Percentiles rank a stretch among this genome's conserved stretches.
phyloP scores from a whole-genome alignment of 2,113 vertebrate species.

The Suncus etruscus region DNA sequence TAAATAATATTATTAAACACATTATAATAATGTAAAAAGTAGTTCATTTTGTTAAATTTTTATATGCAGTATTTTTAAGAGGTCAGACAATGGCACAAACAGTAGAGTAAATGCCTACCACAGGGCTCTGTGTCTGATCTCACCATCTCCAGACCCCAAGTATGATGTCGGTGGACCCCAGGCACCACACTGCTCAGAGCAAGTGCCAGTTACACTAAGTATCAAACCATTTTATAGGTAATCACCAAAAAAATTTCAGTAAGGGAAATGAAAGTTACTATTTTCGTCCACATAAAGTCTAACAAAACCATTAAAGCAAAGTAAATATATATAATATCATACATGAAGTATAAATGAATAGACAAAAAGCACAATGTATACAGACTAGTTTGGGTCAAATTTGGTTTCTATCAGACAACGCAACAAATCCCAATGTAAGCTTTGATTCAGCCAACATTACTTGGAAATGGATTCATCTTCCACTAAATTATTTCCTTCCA shows the following conservation, averaged over 20 bases:
- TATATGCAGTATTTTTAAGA: conserved; percentile 51
- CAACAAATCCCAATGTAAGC: conserved; percentile 65
- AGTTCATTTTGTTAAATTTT: conserved; percentile 51
- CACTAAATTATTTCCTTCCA: conserved; percentile 75
- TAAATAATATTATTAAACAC: neutral
- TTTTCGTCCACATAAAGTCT: conserved; percentile 34
- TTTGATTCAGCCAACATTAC: conserved; percentile 57
- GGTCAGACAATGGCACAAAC: too few species aligned
- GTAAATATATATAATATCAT: neutral
- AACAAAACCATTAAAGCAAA: conserved; percentile 59
- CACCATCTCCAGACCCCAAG: too few species aligned
- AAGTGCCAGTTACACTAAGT: too few species aligned
- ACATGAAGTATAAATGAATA: conserved; percentile 6
- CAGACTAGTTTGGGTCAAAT: conserved; percentile 65
- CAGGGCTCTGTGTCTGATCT: too few species aligned
- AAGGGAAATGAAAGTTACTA: conserved; percentile 21
- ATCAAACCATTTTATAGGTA: neutral
- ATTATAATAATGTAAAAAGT: neutral
- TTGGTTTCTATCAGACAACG: conserved; percentile 64
- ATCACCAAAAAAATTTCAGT: neutral
- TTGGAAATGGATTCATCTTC: conserved; percentile 75
- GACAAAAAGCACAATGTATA: neutral
- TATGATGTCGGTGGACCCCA: too few species aligned
- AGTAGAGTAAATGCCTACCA: too few species aligned
- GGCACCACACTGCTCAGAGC: too few species aligned